Evolutionary conservation across 1,140 invertebrate genomes (phyloP).

Genomic region (Sycophaga agraensis): DNA sequence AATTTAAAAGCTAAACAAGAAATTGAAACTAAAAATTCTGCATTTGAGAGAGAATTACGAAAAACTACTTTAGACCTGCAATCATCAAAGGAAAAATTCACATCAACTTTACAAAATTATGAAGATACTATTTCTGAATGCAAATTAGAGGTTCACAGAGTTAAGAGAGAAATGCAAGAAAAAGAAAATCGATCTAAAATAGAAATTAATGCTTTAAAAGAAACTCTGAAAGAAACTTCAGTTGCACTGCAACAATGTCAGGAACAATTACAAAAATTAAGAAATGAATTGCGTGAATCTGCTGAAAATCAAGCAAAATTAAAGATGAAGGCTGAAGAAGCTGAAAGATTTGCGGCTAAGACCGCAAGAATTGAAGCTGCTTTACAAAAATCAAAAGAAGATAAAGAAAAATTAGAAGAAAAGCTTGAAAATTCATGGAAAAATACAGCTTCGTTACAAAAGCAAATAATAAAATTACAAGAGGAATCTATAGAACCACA

Average conservation of each 20-base stretch:
- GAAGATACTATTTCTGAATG: slow-evolving; percentile 41
- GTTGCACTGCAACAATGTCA: slow-evolving; percentile 46
- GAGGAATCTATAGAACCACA: slow-evolving; percentile 49
- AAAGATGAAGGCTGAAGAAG: slow-evolving; percentile 36
- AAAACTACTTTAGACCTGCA: slow-evolving; percentile 36
- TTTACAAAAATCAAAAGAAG: slow-evolving; percentile 40
- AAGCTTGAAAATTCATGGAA: slow-evolving; percentile 41
- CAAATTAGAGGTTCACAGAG: slow-evolving; percentile 39
- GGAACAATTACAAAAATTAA: slow-evolving; percentile 41
- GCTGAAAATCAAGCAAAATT: slow-evolving; percentile 33
- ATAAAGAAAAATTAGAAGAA: slow-evolving; percentile 42
- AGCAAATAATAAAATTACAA: slow-evolving; percentile 36
- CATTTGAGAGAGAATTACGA: slow-evolving; percentile 39
- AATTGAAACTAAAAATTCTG: slow-evolving; percentile 33
- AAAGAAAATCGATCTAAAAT: slow-evolving; percentile 42
- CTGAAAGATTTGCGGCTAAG: slow-evolving; percentile 31
- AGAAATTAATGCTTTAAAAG: slow-evolving; percentile 42
- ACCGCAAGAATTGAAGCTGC: slow-evolving; percentile 41
- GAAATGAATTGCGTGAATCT: slow-evolving; percentile 39
- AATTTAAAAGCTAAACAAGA: slow-evolving; percentile 36
- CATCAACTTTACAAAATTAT: slow-evolving; percentile 34
- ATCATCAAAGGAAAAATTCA: slow-evolving; percentile 39
- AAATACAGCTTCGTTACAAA: slow-evolving; percentile 39
- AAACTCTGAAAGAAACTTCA: slow-evolving; percentile 42
- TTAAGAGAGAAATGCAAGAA: slow-evolving; percentile 41